Conservation (phyloP, 2,113 vertebrate genomes). For the Phyllopteryx taeniolatus region DNA sequence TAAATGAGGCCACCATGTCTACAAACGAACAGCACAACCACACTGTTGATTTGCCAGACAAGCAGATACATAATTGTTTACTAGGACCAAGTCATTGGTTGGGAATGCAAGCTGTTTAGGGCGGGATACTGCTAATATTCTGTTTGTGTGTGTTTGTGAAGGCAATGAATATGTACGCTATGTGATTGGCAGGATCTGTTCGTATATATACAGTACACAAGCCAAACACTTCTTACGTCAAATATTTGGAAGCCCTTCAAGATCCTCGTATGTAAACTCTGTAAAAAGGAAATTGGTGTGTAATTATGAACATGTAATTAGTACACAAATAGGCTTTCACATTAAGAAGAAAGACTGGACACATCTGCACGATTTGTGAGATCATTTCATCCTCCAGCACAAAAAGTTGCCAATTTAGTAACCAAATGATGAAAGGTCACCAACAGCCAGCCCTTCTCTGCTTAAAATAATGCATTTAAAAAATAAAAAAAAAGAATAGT, state of each 20-base stretch:
- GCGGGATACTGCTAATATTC: constrained; percentile 33
- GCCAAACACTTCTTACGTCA: constrained; percentile 39
- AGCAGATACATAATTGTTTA: constrained; percentile 56
- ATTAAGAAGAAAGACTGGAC: constrained; percentile 63
- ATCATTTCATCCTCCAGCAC: constrained; percentile 54
- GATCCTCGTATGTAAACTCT: constrained; percentile 61
- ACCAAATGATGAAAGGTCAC: constrained; percentile 27
- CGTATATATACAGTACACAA: constrained; percentile 31
- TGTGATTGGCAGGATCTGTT: constrained; percentile 13
- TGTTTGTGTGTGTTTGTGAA: constrained; percentile 41
- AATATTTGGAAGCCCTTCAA: constrained; percentile 57
- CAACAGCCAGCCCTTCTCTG: constrained; percentile 51
- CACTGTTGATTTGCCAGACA: constrained; percentile 18
- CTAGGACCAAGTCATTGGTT: constrained; percentile 34
- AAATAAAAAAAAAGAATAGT: too few species aligned
- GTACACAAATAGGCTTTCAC: constrained; percentile 58
- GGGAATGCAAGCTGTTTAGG: constrained; percentile 62
- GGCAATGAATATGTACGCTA: constrained; percentile 15
- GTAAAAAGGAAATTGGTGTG: constrained; percentile 58
- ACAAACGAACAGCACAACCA: constrained; percentile 40
- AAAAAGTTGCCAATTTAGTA: constrained; percentile 38
- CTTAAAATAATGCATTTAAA: constrained; percentile 32
- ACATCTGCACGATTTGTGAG: constrained; percentile 68
- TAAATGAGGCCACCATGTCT: constrained; percentile 37
- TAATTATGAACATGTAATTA: constrained; percentile 75